phyloP scores from a whole-genome alignment of 2,113 vertebrate genomes.

The Tachysurus vachellii region DNA sequence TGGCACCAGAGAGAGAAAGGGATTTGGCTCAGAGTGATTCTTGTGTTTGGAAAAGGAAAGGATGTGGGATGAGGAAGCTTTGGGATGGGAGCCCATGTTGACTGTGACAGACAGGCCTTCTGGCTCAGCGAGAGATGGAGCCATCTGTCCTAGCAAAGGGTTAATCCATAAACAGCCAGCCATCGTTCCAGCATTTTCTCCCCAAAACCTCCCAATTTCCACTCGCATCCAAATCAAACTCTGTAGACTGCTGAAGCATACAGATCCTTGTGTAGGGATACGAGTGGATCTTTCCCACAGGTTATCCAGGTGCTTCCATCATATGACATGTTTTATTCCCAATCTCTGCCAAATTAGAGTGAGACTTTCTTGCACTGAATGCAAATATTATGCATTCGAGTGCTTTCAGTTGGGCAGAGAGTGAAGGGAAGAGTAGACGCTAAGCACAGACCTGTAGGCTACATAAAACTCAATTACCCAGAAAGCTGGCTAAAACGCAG shows the following conservation, averaged over 20 bases:
- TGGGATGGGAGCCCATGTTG: constrained; percentile 62
- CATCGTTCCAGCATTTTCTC: constrained; percentile 72
- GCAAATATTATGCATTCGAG: neutral
- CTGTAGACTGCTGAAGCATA: neutral
- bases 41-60: constrained; percentile 19
- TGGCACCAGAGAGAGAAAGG: neutral
- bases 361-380: neutral
- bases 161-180: constrained; percentile 76
- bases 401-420: neutral
- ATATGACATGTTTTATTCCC: neutral
- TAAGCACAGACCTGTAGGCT: constrained; percentile 56
- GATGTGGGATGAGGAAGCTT: constrained; percentile 21
- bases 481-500: constrained; percentile 65
- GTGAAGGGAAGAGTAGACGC: constrained; percentile 32
- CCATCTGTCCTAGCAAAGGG: constrained; percentile 78
- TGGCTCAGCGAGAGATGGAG: constrained; percentile 63
- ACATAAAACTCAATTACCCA: constrained; percentile 67
- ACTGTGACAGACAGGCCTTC: constrained; percentile 46
- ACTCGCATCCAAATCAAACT: constrained; percentile 52
- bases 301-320: neutral
- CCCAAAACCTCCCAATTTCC: constrained; percentile 62
- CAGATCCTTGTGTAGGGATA: neutral
- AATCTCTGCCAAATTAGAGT: neutral
- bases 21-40: constrained; percentile 10
- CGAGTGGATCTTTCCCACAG: neutral